phyloP scores from a whole-genome alignment of 2,797 vertebrate genomes.

The Thunnus albacares region DNA sequence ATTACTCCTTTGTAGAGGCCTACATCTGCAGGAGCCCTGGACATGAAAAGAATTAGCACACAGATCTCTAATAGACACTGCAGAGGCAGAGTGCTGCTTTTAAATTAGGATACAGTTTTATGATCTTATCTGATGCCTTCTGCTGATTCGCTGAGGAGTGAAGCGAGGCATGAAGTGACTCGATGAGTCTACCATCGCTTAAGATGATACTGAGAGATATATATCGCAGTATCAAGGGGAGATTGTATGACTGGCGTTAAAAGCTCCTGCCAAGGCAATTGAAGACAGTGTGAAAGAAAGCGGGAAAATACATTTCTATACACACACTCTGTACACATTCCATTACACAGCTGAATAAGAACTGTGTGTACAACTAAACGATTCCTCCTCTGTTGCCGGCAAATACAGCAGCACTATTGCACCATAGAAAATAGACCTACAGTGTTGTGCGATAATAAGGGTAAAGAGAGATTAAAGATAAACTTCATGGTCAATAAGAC shows the following conservation, averaged over 20 bases:
- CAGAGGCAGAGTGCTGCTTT: conserved; percentile 81
- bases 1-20: conserved; percentile 88
- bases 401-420: conserved; percentile 77
- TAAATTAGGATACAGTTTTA: conserved; percentile 88
- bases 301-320: conserved; percentile 76
- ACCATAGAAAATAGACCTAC: conserved; percentile 80
- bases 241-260: conserved; percentile 85
- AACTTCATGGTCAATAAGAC: conserved; percentile 87
- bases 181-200: conserved; percentile 85
- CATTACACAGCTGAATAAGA: conserved; percentile 87
- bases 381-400: conserved; percentile 77
- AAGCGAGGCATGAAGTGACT: conserved; percentile 84
- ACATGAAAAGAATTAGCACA: conserved; percentile 90
- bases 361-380: conserved; percentile 82
- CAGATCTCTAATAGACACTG: conserved; percentile 86
- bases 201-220: conserved; percentile 86
- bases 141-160: conserved; percentile 81
- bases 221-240: conserved; percentile 84
- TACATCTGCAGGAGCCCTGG: conserved; percentile 83
- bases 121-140: conserved; percentile 87
- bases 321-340: conserved; percentile 80
- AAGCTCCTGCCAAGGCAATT: conserved; percentile 82
- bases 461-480: conserved; percentile 84
- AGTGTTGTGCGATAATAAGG: conserved; percentile 84
- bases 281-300: conserved; percentile 78